A percentile compares a stretch with the other conserved stretches of the same genome.
Conservation (phyloP, 53 echinoderm and acorn worm species). For the Stichopus horrens region DNA sequence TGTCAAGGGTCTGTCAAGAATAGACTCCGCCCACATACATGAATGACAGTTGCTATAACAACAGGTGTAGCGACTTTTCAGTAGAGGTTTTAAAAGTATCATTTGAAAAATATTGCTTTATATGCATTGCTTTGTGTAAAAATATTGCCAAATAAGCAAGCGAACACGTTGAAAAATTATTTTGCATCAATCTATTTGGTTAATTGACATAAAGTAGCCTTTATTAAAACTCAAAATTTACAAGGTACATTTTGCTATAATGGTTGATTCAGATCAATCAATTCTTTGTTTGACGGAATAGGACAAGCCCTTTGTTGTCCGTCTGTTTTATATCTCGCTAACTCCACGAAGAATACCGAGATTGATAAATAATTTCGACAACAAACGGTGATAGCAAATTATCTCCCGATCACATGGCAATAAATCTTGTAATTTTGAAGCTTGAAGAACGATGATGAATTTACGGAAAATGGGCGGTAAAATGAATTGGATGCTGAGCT, state of each 20-base stretch:
- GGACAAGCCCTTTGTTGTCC: slow-evolving; percentile 54
- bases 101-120: too few relatives aligned
- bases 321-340: slow-evolving; percentile 36
- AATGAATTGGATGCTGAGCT: not conserved
- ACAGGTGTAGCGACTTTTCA: slow-evolving; percentile 4
- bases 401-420: slow-evolving; percentile 17
- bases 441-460: slow-evolving; percentile 10
- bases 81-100: not conserved
- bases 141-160: not conserved
- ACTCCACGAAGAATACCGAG: slow-evolving; percentile 52
- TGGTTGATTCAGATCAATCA: slow-evolving; percentile 46
- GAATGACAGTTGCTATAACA: slow-evolving; percentile 54
- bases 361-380: slow-evolving; percentile 47
- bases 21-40: slow-evolving; percentile 41
- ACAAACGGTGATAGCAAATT: slow-evolving; percentile 41
- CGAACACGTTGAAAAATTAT: not conserved
- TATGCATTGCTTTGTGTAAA: not conserved
- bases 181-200: not conserved
- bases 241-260: not conserved
- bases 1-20: slow-evolving; percentile 53
- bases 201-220: not conserved
- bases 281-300: slow-evolving; percentile 51
- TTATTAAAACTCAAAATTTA: not conserved
- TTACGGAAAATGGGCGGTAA: slow-evolving; percentile 6
- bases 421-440: slow-evolving; percentile 18